Percentiles rank a stretch among this genome's conserved stretches.
Evolutionary conservation across 2,888 invertebrate species (phyloP).

Genomic region (Morpho deidamia): DNA sequence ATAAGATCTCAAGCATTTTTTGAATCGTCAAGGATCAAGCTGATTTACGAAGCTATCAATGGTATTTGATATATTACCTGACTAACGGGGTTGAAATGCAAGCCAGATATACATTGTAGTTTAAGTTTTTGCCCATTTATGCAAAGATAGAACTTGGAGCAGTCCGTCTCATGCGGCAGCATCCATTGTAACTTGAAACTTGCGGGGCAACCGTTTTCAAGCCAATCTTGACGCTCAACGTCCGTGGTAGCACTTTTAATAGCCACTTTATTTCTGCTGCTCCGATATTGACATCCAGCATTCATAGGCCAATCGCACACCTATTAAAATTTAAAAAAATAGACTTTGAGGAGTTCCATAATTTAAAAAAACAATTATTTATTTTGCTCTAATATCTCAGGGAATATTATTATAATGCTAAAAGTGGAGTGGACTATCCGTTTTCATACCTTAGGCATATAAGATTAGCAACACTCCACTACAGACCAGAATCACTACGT

Average conservation of each 20-base stretch:
- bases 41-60: no score
- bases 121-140: conserved; percentile 33
- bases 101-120: conserved; percentile 12
- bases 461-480: no score
- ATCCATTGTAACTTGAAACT: conserved; percentile 31
- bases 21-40: no score
- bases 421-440: neutral
- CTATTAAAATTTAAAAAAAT: neutral
- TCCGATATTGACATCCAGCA: conserved; percentile 5
- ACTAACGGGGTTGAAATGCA: neutral
- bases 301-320: conserved; percentile 7
- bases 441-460: neutral
- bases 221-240: neutral
- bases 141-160: conserved; percentile 40
- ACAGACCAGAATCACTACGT: no score
- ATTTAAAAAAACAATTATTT: neutral
- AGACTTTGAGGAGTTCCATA: neutral
- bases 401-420: neutral
- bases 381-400: neutral
- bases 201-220: conserved; percentile 33
- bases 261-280: no score
- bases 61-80: conserved; percentile 1
- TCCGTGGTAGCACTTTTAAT: no score
- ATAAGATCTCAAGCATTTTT: no score
- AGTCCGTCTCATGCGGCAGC: conserved; percentile 37